Conservation (phyloP, 2,888 invertebrate species). For the Augochlorella aurata region DNA sequence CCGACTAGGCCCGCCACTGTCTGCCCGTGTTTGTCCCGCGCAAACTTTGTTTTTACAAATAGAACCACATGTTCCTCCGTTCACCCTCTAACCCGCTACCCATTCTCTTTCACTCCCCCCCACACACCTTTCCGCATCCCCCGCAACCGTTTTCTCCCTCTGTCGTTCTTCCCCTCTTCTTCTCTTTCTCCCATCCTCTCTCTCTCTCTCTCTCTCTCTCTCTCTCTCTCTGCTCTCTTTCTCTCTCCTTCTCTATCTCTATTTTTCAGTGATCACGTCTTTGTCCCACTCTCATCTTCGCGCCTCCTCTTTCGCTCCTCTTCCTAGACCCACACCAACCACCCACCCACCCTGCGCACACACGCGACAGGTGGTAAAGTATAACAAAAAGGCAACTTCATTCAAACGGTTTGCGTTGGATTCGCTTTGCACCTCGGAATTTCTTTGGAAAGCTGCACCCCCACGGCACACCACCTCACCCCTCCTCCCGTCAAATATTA, state of each 20-base stretch:
- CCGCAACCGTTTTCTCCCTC: neutral
- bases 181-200: slow-evolving; percentile 21
- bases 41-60: slow-evolving; percentile 81
- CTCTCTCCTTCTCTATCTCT: slow-evolving; percentile 19
- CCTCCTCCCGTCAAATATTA: slow-evolving; percentile 45
- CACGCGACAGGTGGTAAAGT: slow-evolving; percentile 76
- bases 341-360: slow-evolving; percentile 62
- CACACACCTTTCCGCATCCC: slow-evolving; percentile 41
- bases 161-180: too few species aligned
- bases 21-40: slow-evolving; percentile 78
- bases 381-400: slow-evolving; percentile 68
- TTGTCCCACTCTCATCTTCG: slow-evolving; percentile 45
- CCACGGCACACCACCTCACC: neutral
- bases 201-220: slow-evolving; percentile 45
- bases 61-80: slow-evolving; percentile 76
- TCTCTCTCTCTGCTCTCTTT: neutral
- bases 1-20: slow-evolving; percentile 73
- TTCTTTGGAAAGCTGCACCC: slow-evolving; percentile 48
- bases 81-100: slow-evolving; percentile 61
- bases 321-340: slow-evolving; percentile 60
- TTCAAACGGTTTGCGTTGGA: slow-evolving; percentile 67
- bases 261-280: slow-evolving; percentile 10
- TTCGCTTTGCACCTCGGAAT: slow-evolving; percentile 60
- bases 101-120: slow-evolving; percentile 57
- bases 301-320: slow-evolving; percentile 49